Conservation (phyloP, 2,888 invertebrate species). For the Drosophila nigricruria region DNA sequence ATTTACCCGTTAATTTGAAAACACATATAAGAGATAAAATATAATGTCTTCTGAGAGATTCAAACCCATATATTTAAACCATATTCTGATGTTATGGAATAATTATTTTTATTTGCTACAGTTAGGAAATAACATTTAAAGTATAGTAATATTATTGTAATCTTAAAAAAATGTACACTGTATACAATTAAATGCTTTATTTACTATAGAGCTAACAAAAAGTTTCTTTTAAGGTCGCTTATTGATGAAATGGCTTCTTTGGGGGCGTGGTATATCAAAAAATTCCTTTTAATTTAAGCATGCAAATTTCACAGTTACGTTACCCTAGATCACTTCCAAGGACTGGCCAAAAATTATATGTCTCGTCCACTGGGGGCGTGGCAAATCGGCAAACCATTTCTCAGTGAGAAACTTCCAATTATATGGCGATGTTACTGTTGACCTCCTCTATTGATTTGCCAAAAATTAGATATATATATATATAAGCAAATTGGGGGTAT, state of each 20-base stretch:
- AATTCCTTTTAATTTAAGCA: no score
- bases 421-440: no score
- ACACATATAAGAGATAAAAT: neutral
- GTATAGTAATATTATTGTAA: constrained; percentile 16
- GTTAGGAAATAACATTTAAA: constrained; percentile 3
- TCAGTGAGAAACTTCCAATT: no score
- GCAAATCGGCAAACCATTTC: no score
- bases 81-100: constrained; percentile 4
- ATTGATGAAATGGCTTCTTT: neutral
- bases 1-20: neutral
- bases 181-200: constrained; percentile 25
- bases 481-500: no score
- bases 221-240: constrained; percentile 3
- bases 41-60: neutral
- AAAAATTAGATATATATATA: no score
- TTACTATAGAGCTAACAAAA: constrained; percentile 9
- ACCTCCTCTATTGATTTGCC: no score
- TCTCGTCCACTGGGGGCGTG: no score
- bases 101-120: constrained; percentile 12
- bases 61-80: neutral
- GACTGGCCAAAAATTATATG: no score
- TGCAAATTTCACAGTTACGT: no score
- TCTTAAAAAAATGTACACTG: constrained; percentile 27
- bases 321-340: no score
- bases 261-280: no score